A percentile compares a stretch with the other conserved stretches of the same genome.
These are phyloP conservation scores for Ammodytes marinus DNA, from an alignment of 2,113 vertebrate genomes.

Conservation along the genomic window DNA sequence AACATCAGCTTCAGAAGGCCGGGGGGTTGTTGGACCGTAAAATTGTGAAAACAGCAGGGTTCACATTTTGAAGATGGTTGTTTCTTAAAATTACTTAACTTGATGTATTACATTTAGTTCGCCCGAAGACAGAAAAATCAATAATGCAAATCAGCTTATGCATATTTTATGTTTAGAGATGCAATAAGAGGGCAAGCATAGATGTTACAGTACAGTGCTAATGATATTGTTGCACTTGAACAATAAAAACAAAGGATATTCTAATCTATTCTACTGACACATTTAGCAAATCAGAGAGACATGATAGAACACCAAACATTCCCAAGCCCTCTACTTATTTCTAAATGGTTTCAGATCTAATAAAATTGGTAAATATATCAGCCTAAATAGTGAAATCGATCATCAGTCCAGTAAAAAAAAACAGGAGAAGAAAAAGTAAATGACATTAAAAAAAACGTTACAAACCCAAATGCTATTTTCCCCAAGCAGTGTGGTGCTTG, in stretches of 20 bases:
- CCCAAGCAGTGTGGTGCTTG: background rate
- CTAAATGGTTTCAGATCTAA: background rate
- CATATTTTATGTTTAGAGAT: background rate
- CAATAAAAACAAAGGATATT: too few relatives aligned
- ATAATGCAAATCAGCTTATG: background rate
- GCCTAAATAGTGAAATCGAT: background rate
- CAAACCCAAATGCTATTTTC: background rate
- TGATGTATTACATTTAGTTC: background rate
- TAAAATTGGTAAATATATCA: background rate
- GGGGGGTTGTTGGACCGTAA: background rate
- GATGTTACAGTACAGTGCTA: background rate
- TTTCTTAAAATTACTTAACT: background rate
- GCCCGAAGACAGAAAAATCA: background rate
- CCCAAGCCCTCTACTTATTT: background rate
- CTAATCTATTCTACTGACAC: background rate
- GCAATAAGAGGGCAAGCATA: background rate
- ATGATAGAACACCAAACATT: background rate
- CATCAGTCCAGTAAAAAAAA: background rate
- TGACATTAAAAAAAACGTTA: constrained; percentile 21
- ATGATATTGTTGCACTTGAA: too few relatives aligned
- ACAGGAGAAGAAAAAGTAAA: background rate
- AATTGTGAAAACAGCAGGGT: background rate
- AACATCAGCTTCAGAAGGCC: background rate
- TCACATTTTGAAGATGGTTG: background rate
- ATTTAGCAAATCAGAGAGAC: background rate